Base-by-base conservation (phyloP, 2,113 vertebrate genomes). In the Ailuropoda melanoleuca region DNA sequence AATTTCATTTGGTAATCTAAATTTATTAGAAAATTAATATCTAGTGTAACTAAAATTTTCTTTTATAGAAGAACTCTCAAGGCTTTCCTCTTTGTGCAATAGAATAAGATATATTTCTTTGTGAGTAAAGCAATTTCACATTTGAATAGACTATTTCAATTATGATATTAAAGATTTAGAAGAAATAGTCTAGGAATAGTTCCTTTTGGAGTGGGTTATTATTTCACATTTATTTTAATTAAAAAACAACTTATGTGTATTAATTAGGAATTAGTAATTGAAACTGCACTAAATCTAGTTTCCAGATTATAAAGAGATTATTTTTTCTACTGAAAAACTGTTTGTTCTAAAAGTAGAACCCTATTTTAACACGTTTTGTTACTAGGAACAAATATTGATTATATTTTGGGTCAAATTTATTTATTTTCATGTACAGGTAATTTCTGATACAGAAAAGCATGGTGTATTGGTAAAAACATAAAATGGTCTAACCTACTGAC, bases 401-500 rank as follows among this genome's bases (percentile, higher is more conserved):
- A 23, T 95, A 88, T 90, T 94, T 95, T 53, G 53, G 46, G 26
- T 84, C 56, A 97, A 39, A 85, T 95, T 86, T 97, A 60, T 75
- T 96, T 85, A 34, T 48, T 19, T 89, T 6, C 4, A 1, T 58
- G 29, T 92, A 11, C 2, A 95, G 55, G 14, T 95, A 84, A 77
- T 97, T 53, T 88, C 43, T 94, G 70, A 68, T 93, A 75, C 3
- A 93, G 53, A 92, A 88, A 72, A 77, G 10, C 34, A 56, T 81
- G 43, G 1, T 88, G 13, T 81, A 3, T 62, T 91, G 89, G 64
- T 88, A 53, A 84, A 85, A 87, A 72, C 12, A 64, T 85, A 74
- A 55, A 80, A 68, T 82, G 29, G 0, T 50, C 13, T 93, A 66
- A 13, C 13, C 2, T 90, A 19, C 62, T 91, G 34, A 64, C n/a